Evolutionary conservation across 2,113 vertebrate genomes (phyloP).

Genomic region (Sinocyclocheilus maitianheensis): DNA sequence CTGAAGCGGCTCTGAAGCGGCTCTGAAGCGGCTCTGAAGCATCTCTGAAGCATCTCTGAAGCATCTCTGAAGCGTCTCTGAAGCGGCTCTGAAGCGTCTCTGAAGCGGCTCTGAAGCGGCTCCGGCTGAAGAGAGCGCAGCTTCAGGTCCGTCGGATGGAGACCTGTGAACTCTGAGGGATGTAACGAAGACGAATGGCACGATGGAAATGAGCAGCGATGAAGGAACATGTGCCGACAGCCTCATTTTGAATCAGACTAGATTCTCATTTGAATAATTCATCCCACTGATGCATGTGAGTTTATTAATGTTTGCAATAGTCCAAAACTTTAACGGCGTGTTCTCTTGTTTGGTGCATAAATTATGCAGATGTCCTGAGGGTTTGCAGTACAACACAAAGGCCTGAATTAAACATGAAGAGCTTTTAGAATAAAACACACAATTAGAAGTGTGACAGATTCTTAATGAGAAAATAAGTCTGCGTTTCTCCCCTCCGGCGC

Average conservation of each 20-base stretch:
- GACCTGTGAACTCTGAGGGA: neutral
- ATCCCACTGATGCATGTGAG: conserved; percentile 52
- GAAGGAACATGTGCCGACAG: neutral
- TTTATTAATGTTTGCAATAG: conserved; percentile 49
- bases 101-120: no score
- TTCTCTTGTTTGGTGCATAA: conserved; percentile 56
- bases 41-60: no score
- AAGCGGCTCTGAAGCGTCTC: no score
- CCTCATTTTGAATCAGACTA: conserved; percentile 33
- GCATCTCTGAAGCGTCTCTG: no score
- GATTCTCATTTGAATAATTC: conserved; percentile 55
- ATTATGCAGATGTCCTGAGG: conserved; percentile 58
- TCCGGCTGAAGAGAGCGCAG: no score
- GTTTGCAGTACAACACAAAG: conserved; percentile 53
- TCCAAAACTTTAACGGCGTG: conserved; percentile 37
- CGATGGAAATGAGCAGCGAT: neutral
- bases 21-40: no score
- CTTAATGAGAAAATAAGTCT: conserved; percentile 42
- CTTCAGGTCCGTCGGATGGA: no score
- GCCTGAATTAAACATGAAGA: conserved; percentile 64
- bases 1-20: no score
- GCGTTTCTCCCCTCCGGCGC: neutral
- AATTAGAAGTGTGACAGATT: conserved; percentile 57
- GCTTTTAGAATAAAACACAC: conserved; percentile 53
- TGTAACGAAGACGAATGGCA: neutral